Conservation (phyloP, 2,888 invertebrate species). For the Drosophila kambysellisi region DNA sequence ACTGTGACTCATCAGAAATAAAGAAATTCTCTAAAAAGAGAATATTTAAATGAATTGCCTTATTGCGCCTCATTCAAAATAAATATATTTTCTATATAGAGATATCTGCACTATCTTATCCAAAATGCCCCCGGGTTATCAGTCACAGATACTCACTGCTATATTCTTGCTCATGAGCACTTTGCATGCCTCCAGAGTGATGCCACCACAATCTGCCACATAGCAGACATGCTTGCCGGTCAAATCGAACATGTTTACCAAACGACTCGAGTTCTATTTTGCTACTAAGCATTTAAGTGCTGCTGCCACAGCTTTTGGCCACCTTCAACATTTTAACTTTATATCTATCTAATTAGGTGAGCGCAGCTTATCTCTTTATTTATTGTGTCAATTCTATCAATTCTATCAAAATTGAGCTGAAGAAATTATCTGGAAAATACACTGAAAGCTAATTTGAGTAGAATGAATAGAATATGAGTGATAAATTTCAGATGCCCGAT, state of each 20-base stretch:
- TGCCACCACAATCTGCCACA: slow-evolving; percentile 81
- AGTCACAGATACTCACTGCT: slow-evolving; percentile 63
- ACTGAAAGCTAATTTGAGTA: not conserved
- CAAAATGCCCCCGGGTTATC: not conserved
- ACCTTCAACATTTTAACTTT: slow-evolving; percentile 1
- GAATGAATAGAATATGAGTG: not conserved
- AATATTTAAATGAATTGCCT: not conserved
- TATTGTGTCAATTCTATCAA: slow-evolving; percentile 31
- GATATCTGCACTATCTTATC: not conserved
- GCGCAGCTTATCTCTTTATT: slow-evolving; percentile 45
- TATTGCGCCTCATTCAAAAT: not conserved
- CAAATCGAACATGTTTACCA: slow-evolving; percentile 67
- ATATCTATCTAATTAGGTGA: slow-evolving; percentile 63
- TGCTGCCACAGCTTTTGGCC: slow-evolving; percentile 4
- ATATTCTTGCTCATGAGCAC: slow-evolving; percentile 73
- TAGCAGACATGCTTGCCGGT: slow-evolving; percentile 76
- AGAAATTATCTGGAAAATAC: not conserved
- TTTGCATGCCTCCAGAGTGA: slow-evolving; percentile 79
- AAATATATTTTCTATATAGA: not conserved
- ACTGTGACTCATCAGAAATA: not conserved
- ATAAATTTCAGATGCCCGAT: not conserved
- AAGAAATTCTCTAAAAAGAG: not conserved
- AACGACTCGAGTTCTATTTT: slow-evolving; percentile 23
- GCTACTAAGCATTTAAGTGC: slow-evolving; percentile 34
- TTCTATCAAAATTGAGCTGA: slow-evolving; percentile 11